Evolutionary conservation across 1,140 invertebrate species (phyloP).

Genomic region (Papilio dardanus): DNA sequence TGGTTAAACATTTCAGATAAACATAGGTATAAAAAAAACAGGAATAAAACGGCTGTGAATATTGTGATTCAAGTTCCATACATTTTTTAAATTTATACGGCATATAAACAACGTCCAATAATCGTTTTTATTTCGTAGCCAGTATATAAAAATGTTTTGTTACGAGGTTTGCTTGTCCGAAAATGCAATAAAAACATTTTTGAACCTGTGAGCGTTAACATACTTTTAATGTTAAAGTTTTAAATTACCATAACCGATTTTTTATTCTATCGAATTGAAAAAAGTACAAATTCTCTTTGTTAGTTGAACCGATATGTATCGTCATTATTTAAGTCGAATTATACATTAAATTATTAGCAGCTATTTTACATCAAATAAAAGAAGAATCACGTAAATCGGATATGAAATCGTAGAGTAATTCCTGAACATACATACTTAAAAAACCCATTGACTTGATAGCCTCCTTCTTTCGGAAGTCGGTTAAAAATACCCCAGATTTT

Average conservation of each 20-base stretch:
- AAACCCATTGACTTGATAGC: too few relatives aligned
- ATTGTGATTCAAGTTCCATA: neutral
- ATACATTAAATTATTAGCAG: too few relatives aligned
- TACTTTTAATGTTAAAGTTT: neutral
- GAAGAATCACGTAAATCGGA: too few relatives aligned
- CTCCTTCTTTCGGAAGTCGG: too few relatives aligned
- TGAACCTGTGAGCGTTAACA: neutral
- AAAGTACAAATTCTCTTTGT: neutral
- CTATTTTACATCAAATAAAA: too few relatives aligned
- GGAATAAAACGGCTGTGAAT: neutral
- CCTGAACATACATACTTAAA: too few relatives aligned
- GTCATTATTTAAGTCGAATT: too few relatives aligned
- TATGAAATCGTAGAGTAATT: too few relatives aligned
- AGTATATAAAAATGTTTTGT: slow-evolving; percentile 6
- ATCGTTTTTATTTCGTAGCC: neutral
- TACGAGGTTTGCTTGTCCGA: neutral
- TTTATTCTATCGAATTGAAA: neutral
- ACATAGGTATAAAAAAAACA: neutral
- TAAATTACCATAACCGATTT: neutral
- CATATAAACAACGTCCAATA: neutral
- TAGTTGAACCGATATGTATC: too few relatives aligned
- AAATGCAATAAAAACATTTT: slow-evolving; percentile 3
- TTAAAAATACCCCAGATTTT: too few relatives aligned
- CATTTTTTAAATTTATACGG: neutral
- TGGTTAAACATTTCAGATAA: too few relatives aligned